These are phyloP conservation scores for Ispidina lecontei DNA, from an alignment of 2,797 vertebrate genomes.

Conservation along the genomic window DNA sequence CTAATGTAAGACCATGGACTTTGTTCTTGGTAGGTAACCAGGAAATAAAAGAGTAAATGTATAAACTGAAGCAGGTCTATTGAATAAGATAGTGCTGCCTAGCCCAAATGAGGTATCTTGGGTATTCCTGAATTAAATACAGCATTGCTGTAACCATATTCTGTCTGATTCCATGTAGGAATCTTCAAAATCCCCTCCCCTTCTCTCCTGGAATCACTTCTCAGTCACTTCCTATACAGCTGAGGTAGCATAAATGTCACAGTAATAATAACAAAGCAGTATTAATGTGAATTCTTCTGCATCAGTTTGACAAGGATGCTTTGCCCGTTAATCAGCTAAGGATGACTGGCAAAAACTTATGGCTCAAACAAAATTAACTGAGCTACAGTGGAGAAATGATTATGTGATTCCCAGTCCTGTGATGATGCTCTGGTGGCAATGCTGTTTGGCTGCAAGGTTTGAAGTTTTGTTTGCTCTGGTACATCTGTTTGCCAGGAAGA, in stretches of 20 bases:
- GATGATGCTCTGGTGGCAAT: neutral
- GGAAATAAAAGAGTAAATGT: neutral
- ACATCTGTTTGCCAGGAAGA: neutral
- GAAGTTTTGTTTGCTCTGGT: neutral
- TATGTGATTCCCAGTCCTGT: neutral
- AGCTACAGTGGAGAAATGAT: neutral
- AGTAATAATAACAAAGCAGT: accelerated
- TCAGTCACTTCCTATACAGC: neutral
- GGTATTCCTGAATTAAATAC: neutral
- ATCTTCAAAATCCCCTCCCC: neutral
- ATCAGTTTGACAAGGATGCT: neutral
- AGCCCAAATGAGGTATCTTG: neutral
- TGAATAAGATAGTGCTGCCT: neutral
- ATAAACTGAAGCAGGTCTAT: neutral
- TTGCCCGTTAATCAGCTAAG: neutral
- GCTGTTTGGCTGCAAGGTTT: neutral
- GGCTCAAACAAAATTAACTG: neutral
- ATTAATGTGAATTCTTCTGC: neutral
- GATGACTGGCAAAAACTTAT: neutral
- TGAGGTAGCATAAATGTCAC: neutral
- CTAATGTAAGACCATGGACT: neutral
- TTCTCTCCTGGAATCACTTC: neutral
- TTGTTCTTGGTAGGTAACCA: neutral
- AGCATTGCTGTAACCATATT: neutral
- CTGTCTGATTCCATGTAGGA: neutral